Evolutionary conservation across 2,888 invertebrate species (phyloP), one percentile per base, ranked within the genome.

Genomic region (Yponomeuta sedellus): DNA sequence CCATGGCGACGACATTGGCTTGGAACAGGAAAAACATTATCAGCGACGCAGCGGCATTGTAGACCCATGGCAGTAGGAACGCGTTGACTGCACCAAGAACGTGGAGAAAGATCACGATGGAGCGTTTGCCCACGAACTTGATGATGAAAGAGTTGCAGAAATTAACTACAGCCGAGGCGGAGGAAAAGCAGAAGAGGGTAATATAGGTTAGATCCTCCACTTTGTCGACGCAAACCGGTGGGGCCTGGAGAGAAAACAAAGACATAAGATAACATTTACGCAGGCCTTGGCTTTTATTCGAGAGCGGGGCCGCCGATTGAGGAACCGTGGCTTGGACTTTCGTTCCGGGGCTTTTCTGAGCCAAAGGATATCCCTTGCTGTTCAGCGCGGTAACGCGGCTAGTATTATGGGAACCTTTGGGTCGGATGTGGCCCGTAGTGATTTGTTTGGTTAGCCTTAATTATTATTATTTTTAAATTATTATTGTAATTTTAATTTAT

Each of bases 21-120:
- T 83, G 76, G 6, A 76, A 74, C 0, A 80, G 12, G 1, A 81
- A 79, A n/a, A 86, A 65, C 0, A 92, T 82, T 1, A 92, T 73
- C 0, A 93, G 78, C 68, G 92, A 88, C 66, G 92, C 79, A n/a
- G 81, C 73, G 12, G 92, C 86, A 1, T 90, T 81, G 22, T 77
- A 78, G 0, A 92, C 76, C 81, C 91, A 94, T 71, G 93, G 92
- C 22, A 94, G 82, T 4, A 80, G 75, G 0, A 86, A 77, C 1
- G 92, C 84, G 61, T 89, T 86, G 0, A 84, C 34, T 10, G 92
- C 91, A 6, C 92, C 88, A 0, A 92, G 28, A 0, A 89, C 10
- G 66, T 83, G 82, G 79, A 64, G 77, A 77, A 75, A 70, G 82
- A 87, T 70, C 39, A 87, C 67, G 0, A 88, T 70, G 67, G 78